These are phyloP conservation scores for Glaucopsyche alexis DNA, from an alignment of 2,888 invertebrate genomes.

Conservation along the genomic window DNA sequence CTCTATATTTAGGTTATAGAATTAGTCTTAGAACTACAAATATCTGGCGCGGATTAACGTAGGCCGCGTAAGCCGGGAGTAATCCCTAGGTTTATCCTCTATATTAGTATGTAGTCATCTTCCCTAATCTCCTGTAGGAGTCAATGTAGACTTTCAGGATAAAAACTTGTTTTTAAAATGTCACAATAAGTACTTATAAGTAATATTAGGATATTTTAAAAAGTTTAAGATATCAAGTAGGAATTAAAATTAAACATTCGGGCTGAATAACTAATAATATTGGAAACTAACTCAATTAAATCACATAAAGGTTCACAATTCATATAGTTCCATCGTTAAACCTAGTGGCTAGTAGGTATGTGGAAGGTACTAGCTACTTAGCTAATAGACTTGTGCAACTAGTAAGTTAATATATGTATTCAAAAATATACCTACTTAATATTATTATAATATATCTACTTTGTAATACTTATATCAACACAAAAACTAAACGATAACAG, in stretches of 20 bases:
- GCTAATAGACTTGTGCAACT: too few species aligned
- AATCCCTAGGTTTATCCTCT: neutral
- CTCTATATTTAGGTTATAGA: too few species aligned
- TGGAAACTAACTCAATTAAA: too few species aligned
- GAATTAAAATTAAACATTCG: too few species aligned
- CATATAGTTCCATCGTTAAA: too few species aligned
- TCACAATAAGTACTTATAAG: neutral
- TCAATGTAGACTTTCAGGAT: neutral
- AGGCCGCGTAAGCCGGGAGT: neutral
- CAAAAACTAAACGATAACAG: slow-evolving; percentile 13
- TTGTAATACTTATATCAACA: slow-evolving; percentile 12
- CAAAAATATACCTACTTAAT: neutral
- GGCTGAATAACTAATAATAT: too few species aligned
- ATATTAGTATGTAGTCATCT: neutral
- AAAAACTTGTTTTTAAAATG: too few species aligned
- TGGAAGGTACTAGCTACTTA: too few species aligned
- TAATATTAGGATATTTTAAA: neutral
- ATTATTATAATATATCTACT: neutral
- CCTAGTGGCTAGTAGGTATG: too few species aligned
- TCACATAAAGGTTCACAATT: too few species aligned
- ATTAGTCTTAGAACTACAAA: neutral
- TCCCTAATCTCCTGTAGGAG: neutral
- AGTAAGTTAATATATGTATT: too few species aligned
- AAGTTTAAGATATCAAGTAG: too few species aligned
- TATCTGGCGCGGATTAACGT: neutral